Evolutionary conservation across 1,140 invertebrate genomes (phyloP).

Genomic region (Proctacanthus coquilletti): DNA sequence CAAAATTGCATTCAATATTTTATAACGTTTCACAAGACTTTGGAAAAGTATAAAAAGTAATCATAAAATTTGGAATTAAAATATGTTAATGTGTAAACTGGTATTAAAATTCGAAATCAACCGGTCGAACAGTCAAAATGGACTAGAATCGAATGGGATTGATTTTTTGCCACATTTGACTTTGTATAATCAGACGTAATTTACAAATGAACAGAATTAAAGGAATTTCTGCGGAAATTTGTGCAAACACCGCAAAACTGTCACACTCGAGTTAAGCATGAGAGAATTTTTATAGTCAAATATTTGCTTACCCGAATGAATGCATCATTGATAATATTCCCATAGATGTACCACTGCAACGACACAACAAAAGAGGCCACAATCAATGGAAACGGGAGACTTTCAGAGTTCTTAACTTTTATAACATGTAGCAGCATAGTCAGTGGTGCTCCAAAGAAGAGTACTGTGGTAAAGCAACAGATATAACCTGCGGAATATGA

Average conservation of each 20-base stretch:
- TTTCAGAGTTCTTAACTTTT: constrained; percentile 54
- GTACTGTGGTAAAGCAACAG: constrained; percentile 52
- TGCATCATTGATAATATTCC: constrained; percentile 46
- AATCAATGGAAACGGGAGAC: constrained; percentile 64
- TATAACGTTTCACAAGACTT: no score
- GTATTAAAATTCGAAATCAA: no score
- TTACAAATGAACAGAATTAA: no score
- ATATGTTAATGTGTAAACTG: no score
- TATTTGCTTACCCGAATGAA: constrained; percentile 47
- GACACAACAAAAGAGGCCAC: constrained; percentile 56
- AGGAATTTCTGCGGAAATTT: no score
- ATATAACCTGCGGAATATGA: constrained; percentile 37
- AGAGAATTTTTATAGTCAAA: constrained; percentile 10
- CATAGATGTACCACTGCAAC: constrained; percentile 60
- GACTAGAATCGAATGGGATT: no score
- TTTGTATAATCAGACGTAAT: constrained; percentile 4
- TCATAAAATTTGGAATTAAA: no score
- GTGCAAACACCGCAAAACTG: no score
- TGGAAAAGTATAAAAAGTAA: no score
- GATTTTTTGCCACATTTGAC: not conserved
- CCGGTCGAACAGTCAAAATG: no score
- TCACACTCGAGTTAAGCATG: not conserved
- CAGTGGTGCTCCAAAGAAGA: constrained; percentile 65
- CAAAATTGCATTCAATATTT: no score
- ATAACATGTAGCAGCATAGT: constrained; percentile 60